Base-by-base conservation (phyloP, 2,113 vertebrate genomes). In the Menidia beryllina region DNA sequence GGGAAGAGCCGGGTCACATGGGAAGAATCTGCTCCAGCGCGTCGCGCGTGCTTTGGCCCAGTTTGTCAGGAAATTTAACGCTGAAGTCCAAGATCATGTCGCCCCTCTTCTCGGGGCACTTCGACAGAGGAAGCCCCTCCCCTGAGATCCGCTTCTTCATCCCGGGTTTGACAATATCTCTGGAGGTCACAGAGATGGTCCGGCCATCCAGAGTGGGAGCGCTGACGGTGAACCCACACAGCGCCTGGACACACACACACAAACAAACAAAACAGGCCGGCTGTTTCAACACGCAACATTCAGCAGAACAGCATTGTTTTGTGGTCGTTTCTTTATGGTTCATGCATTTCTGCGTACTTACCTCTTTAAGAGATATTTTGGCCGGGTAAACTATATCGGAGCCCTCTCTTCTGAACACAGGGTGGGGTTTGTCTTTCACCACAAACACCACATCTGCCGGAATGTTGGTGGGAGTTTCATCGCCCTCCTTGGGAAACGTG, bases 381-480 rank as follows among this genome's bases (percentile, higher is more conserved):
- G 95, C 94, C 1, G 95, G 94, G 83, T 95, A 98, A 43, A 98
- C 75, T 10, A 98, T 94, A 69, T 99, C 96, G 0, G 97, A 98
- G 14, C 97, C 97, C 0, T 97, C 96, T 53, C 97, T 90, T 70
- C 92, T 95, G 86, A 96, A 99, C 19, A 95, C 85, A 0, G 89
- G 88, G 39, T 99, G 97, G 0, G 95, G 94, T 58, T 97, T 98
- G 91, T 99, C 97, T 85, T 96, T 98, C 19, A 98, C 93, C 41
- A 99, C 96, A 76, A 98, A 99, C 81, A 98, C 94, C 1, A 99
- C 95, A 43, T 98, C 97, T 0, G 97, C 96, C 0, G 97, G 97
- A 91, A 98, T 97, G 94, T 91, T 95, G 80, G 70, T 91, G 48
- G 95, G 92, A 0, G 95, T 97, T 88, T 99, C 97, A 69, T 98